Conservation (phyloP, 2,888 invertebrate species). For the Rutpela maculata region DNA sequence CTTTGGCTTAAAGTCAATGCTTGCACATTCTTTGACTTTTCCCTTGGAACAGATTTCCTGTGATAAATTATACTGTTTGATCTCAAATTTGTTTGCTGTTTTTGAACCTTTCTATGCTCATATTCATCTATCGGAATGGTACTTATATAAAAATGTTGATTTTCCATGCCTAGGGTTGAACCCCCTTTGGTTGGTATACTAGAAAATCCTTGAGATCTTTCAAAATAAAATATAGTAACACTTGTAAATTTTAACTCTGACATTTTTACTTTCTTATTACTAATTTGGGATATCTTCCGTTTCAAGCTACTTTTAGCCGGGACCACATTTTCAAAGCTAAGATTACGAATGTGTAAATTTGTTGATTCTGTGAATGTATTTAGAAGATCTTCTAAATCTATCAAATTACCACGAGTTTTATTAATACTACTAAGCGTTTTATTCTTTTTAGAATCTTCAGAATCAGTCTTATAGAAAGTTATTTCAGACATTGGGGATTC, state of each 20-base stretch:
- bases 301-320: constrained; percentile 22
- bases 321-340: neutral
- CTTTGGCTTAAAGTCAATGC: constrained; percentile 17
- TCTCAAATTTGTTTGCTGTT: neutral
- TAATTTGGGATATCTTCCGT: constrained; percentile 8
- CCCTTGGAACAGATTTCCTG: neutral
- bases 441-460: neutral
- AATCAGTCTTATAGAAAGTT: neutral
- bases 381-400: neutral
- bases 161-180: constrained; percentile 12
- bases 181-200: constrained; percentile 13
- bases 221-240: constrained; percentile 24
- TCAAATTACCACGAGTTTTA: neutral
- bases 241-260: neutral
- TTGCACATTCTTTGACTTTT: constrained; percentile 5
- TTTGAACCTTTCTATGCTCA: constrained; percentile 8
- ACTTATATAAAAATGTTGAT: constrained; percentile 25
- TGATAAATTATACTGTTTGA: neutral
- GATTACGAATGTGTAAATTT: neutral
- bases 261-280: neutral
- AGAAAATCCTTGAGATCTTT: constrained; percentile 21
- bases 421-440: constrained; percentile 4
- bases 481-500: neutral
- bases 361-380: neutral
- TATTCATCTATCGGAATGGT: constrained; percentile 17